Conservation (phyloP, 2,797 vertebrate genomes). For the Myotis planiceps region DNA sequence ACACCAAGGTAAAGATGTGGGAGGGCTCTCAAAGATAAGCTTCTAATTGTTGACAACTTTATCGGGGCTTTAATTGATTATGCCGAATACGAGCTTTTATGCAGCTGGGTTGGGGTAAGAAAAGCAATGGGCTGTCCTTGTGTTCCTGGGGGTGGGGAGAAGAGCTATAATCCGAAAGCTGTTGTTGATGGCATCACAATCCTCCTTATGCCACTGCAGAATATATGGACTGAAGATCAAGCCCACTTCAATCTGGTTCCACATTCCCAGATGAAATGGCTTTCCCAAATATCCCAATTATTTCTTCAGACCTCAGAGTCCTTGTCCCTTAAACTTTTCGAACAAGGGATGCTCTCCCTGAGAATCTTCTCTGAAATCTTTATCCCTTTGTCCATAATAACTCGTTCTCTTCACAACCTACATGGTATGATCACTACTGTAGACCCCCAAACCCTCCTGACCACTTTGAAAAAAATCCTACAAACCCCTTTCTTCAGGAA, state of each 20-base stretch:
- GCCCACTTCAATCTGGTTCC: neutral
- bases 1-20: conserved; percentile 89
- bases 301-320: neutral
- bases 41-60: neutral
- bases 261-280: neutral
- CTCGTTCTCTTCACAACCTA: neutral
- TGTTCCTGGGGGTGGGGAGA: neutral
- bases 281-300: neutral
- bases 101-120: neutral
- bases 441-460: neutral
- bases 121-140: neutral
- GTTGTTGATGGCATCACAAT: no score
- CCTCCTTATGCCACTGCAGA: neutral
- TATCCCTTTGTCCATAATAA: neutral
- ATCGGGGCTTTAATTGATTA: neutral
- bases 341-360: neutral
- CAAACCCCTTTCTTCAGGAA: neutral
- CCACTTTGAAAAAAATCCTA: neutral
- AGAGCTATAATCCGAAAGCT: neutral
- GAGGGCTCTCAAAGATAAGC: neutral
- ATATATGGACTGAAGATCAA: neutral
- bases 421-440: neutral
- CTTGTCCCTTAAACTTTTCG: neutral
- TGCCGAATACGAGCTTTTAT: neutral
- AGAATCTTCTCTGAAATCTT: neutral